phyloP scores from a whole-genome alignment of 92 coral and sea anemone species.

The Isaurus tuberculatus region DNA sequence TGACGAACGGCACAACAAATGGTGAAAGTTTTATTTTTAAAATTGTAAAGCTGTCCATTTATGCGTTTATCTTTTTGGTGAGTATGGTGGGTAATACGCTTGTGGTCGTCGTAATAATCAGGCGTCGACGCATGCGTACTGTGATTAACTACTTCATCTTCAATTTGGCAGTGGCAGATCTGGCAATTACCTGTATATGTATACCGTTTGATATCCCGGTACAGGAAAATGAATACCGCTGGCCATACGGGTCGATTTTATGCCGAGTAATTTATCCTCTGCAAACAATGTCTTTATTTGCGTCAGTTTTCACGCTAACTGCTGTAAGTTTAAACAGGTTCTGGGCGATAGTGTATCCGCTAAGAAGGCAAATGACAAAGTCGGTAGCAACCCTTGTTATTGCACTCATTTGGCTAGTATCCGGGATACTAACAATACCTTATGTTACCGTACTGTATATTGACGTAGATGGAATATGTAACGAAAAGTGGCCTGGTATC shows the following conservation, averaged over 20 bases:
- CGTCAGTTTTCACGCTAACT: constrained; percentile 89
- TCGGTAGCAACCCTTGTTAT: constrained; percentile 63
- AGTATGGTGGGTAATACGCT: constrained; percentile 89
- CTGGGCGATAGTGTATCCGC: constrained; percentile 95
- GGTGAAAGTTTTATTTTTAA: constrained; percentile 78
- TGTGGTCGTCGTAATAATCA: constrained; percentile 88
- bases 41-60: constrained; percentile 78
- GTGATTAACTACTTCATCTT: constrained; percentile 95
- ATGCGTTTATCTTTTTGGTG: constrained; percentile 85
- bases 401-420: constrained; percentile 72
- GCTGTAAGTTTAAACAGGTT: constrained; percentile 94
- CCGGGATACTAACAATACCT: constrained; percentile 67
- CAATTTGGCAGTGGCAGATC: constrained; percentile 91
- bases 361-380: constrained; percentile 79
- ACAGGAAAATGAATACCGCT: constrained; percentile 79
- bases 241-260: constrained; percentile 91
- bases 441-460: constrained; percentile 67
- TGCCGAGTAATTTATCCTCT: constrained; percentile 87
- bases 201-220: constrained; percentile 96
- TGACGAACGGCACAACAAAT: neutral
- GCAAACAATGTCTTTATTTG: constrained; percentile 90
- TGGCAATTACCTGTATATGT: constrained; percentile 88
- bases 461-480: constrained; percentile 56
- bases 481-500: constrained; percentile 78
- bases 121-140: constrained; percentile 91